These are phyloP conservation scores for Lepidotrigona ventralis DNA, from an alignment of 1,140 invertebrate genomes.

Conservation along the genomic window DNA sequence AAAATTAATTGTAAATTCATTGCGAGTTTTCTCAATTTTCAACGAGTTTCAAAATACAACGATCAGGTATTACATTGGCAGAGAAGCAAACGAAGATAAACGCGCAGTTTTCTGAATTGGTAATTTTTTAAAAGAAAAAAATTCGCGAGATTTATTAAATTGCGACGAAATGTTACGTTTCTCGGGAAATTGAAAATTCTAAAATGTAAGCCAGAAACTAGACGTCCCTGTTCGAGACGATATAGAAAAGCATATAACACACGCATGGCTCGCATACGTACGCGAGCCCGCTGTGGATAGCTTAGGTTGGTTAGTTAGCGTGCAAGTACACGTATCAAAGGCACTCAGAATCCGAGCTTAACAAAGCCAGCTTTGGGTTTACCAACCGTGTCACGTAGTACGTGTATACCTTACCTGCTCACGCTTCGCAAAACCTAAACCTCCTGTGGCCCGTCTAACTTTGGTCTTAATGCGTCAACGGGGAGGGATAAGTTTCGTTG, in stretches of 20 bases:
- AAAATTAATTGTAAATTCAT: neutral
- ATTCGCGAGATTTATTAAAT: neutral
- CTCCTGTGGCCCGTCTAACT: conserved; percentile 73
- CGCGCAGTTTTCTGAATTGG: neutral
- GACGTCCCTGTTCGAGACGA: conserved; percentile 26
- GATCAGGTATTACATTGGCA: neutral
- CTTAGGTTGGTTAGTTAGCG: conserved; percentile 81
- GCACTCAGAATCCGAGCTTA: conserved; percentile 81
- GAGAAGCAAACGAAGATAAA: neutral
- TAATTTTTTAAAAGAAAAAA: neutral
- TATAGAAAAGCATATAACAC: conserved; percentile 28
- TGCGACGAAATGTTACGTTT: no score
- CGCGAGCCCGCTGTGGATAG: conserved; percentile 64
- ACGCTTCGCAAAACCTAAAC: conserved; percentile 75
- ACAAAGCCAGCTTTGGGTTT: conserved; percentile 79
- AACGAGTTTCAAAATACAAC: neutral
- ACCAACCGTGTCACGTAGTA: conserved; percentile 80
- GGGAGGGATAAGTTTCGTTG: conserved; percentile 71
- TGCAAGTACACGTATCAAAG: conserved; percentile 82
- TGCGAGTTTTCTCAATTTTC: neutral
- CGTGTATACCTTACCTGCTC: conserved; percentile 77
- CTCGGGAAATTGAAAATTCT: neutral
- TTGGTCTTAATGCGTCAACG: conserved; percentile 74
- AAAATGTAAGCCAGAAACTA: neutral
- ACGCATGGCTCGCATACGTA: conserved; percentile 35